These are phyloP conservation scores for Pelochelys cantorii DNA, from an alignment of 2,797 vertebrate species.

Conservation along the genomic window DNA sequence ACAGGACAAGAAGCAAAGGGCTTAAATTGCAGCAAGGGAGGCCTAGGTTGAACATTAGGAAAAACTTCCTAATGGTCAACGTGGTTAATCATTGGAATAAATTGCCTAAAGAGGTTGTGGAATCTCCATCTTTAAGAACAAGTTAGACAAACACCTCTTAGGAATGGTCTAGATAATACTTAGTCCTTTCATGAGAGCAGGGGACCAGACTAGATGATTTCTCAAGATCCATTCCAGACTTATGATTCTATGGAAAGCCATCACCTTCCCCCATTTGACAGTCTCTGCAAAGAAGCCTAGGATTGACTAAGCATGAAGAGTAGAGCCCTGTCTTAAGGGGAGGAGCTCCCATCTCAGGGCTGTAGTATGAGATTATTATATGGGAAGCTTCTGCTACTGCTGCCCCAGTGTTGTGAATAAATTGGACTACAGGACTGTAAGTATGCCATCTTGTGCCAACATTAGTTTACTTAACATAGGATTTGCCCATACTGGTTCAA, in stretches of 20 bases:
- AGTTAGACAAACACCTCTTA: no score
- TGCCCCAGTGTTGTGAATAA: not conserved
- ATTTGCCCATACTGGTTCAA: not conserved
- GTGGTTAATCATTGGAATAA: no score
- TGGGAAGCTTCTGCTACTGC: not conserved
- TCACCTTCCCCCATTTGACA: not conserved
- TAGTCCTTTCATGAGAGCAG: no score
- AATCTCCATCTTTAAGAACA: no score
- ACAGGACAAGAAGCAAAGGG: no score
- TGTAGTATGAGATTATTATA: rapidly evolving
- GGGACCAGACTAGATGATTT: no score
- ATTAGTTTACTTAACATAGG: not conserved
- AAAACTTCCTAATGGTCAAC: no score
- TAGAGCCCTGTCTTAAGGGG: not conserved
- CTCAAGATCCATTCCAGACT: no score
- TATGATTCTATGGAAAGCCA: not conserved
- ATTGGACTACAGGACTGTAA: not conserved
- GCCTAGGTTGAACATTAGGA: no score
- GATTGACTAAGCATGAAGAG: not conserved
- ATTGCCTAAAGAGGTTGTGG: no score
- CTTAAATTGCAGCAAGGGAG: no score
- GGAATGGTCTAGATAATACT: no score
- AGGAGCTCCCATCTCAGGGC: rapidly evolving
- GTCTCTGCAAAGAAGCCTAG: not conserved
- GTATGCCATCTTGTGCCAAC: not conserved